Evolutionary conservation across 2,888 invertebrate genomes (phyloP), one percentile per base, ranked within the genome.

Genomic region (Tyria jacobaeae): DNA sequence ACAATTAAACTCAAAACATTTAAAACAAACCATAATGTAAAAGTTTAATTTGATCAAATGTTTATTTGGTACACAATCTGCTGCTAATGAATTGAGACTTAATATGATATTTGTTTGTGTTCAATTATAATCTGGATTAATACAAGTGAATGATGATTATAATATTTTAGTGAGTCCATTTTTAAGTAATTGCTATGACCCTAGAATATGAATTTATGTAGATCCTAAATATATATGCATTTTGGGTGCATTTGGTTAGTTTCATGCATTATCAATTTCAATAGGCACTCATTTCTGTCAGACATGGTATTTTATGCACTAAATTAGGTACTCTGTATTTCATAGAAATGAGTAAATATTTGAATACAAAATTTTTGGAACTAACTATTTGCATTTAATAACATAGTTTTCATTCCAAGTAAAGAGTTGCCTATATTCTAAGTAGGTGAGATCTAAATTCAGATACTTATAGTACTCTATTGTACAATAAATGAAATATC

Each of bases 381-480:
- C 10, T 17, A 21, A 44, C 21, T 44, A 21, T 21, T 21, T 44
- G 44, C 21, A 44, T 44, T 10, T 12, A 21, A 21, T 21, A 44
- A 75, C 60, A 64, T 77, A 77, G 77, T 60, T 71, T 76, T 75
- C 76, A 76, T 76, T 76, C 75, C 76, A 76, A 64, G 58, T 61
- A 63, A 66, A 70, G 56, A 64, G 68, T 70, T 12, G 12, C 61
- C 54, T 63, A 24, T 70, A 64, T 66, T 62, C 52, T 35, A 44
- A 44, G n/a, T 59, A 64, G 60, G 54, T 71, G 57, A 57, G 57
- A 64, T 64, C 51, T 49, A 55, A 70, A 68, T 59, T 53, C 53
- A 57, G 55, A 60, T 64, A 51, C 34, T 58, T 57, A 55, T 51
- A 55, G 48, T 55, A 54, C 39, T 60, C 56, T 64, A 56, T 15